Evolutionary conservation across 1,140 invertebrate species (phyloP), one percentile per base, ranked within the genome.

Genomic region (Drosophila lacteicornis): DNA sequence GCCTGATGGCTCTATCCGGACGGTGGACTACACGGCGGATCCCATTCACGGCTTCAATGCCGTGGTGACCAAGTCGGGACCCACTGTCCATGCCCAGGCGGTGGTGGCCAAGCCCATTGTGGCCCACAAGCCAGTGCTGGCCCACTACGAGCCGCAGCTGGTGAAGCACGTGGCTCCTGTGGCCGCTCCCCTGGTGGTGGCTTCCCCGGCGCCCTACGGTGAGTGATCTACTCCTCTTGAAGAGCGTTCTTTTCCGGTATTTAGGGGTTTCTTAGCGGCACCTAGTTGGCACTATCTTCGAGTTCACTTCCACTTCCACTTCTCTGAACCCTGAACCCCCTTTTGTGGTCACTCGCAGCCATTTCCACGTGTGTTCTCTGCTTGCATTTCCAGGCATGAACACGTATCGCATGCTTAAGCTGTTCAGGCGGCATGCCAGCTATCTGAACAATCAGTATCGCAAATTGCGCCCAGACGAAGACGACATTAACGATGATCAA

Each of bases 1-100:
- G 82, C 94, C 96, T 17, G 96, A 96, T 76, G 96, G 96, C 46
- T 94, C 95, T 15, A 94, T 95, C 12, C 93, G 96, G 53, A 95
- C 94, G 17, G 95, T 95, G 13, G 94, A 95, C 68, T 95, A 95
- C 77, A 95, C 94, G 2, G 94, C 94, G 0, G 94, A 95, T 66
- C 68, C 94, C 0, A 90, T 94, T 27, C 93, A 94, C 62, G 94
- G 94, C 8, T 95, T 94, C 80, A 94, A 95, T 71, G 94, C 94
- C 4, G 93, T 94, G 2, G 94, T 95, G 0, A 93, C 93, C 2
- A 94, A 94, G 80, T 94, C 93, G 11, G 94, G 92, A 4, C 94
- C 95, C 47, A 94, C 93, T 56, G 87, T 94, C 38, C 94, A 94
- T 55, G 86, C 91, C 12, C 91, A 92, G 62, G 74, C 91, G 1